A percentile compares a stretch with the other conserved stretches of the same genome.
Evolutionary conservation across 2,113 vertebrate species (phyloP).

Genomic region (Cyanocitta stelleri): DNA sequence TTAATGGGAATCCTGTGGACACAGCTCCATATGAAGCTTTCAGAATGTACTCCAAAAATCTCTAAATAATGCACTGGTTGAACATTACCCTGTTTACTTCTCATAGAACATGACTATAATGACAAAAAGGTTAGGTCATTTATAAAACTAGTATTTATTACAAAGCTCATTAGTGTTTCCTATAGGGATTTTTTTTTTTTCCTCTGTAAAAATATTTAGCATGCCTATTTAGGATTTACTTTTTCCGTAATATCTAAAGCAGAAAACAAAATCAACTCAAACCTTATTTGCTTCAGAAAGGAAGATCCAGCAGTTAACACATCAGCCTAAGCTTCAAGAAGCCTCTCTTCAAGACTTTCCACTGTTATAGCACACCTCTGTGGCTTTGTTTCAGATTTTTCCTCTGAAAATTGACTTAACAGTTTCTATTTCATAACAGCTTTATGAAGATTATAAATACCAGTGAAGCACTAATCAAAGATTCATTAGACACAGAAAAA

Average conservation of each 20-base stretch:
- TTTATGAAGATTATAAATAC: slow-evolving; percentile 1
- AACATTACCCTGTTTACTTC: slow-evolving; percentile 32
- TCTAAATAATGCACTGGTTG: slow-evolving; percentile 55
- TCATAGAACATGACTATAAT: neutral
- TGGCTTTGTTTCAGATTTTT: neutral
- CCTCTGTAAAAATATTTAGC: neutral
- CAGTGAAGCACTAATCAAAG: neutral
- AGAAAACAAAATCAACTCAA: neutral
- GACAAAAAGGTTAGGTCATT: slow-evolving; percentile 9
- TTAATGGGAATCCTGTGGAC: slow-evolving; percentile 60
- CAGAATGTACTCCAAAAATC: slow-evolving; percentile 44
- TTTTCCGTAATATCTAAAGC: neutral
- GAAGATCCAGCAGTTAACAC: neutral
- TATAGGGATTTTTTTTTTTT: neutral
- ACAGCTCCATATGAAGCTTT: slow-evolving; percentile 12
- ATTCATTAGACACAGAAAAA: neutral
- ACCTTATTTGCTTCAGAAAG: neutral
- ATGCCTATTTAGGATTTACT: neutral
- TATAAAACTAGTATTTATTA: neutral
- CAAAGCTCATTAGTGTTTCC: neutral
- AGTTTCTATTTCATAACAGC: neutral
- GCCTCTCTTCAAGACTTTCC: neutral
- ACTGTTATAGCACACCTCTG: neutral
- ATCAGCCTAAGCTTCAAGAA: neutral
- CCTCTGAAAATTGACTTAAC: neutral